Base-by-base conservation (phyloP, 1,140 invertebrate genomes). In the Calliopsis andreniformis region DNA sequence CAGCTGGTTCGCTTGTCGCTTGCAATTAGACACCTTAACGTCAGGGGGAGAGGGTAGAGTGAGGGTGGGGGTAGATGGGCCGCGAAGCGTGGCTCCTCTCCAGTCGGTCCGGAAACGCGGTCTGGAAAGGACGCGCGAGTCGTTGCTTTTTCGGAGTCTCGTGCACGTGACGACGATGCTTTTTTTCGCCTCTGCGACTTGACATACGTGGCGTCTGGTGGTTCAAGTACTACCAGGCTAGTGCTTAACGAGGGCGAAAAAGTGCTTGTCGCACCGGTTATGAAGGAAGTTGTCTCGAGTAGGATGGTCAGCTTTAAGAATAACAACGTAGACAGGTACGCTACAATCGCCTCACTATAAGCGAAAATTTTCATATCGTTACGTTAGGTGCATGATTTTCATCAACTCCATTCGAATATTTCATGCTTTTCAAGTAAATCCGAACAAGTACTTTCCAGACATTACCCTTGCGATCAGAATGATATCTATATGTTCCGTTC, bases 281-380 rank as follows among this genome's bases (percentile, higher is more conserved):
- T 28, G 49, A 63, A 42, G 43, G 78, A 80, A 30, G 35, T 39
- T 70, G 47, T 20, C 18, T 35, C 14, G n/a, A 55, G 4, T 14
- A 30, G 30, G 43, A 89, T 89, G 88, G 88, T 89, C 86, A 89
- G 86, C 76, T 89, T 88, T 61, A 89, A 89, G 53, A 88, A 58
- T 32, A 88, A 75, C 81, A 89, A 88, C 80, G 71, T 80, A 25
- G 62, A 77, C 67, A 88, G 86, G 87, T 88, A 87, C 42, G 64
- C 35, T 47, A 7, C 42, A 12, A 43, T n/a, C n/a, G n/a, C n/a
- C n/a, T n/a, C n/a, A n/a, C n/a, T n/a, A n/a, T n/a, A n/a, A n/a
- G n/a, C n/a, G n/a, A n/a, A n/a, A n/a, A n/a, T n/a, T n/a, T n/a
- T n/a, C n/a, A n/a, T n/a, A n/a, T n/a, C n/a, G n/a, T n/a, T n/a